These are phyloP conservation scores for Ameiurus melas DNA, from an alignment of 2,113 vertebrate species.

Conservation along the genomic window DNA sequence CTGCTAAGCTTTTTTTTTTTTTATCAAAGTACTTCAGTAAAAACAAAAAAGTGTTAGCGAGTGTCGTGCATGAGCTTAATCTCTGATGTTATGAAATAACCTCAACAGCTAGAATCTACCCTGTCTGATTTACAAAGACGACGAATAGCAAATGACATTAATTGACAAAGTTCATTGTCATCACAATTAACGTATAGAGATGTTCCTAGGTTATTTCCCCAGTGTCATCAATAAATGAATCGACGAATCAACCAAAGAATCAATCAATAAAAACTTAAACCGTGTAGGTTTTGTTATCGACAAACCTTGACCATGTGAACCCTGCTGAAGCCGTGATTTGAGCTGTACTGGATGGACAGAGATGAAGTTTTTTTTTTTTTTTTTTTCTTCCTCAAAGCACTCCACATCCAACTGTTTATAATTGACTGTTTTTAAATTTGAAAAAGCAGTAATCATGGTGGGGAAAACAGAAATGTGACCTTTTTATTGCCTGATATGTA, in stretches of 20 bases:
- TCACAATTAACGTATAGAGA: background rate
- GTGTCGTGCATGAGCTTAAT: background rate
- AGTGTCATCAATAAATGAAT: background rate
- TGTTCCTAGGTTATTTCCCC: background rate
- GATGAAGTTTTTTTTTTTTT: background rate
- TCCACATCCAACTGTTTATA: constrained; percentile 53
- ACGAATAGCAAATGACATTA: background rate
- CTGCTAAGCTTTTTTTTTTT: background rate
- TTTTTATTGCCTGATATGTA: constrained; percentile 46
- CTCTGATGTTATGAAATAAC: background rate
- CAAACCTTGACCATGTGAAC: constrained; percentile 17
- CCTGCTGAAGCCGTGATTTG: constrained; percentile 51
- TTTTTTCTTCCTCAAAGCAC: constrained; percentile 20
- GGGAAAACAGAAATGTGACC: constrained; percentile 37
- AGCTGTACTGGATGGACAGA: constrained; percentile 42
- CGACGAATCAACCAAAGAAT: background rate
- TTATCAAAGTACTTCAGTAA: background rate
- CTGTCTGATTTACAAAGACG: background rate
- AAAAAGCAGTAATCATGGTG: constrained; percentile 39
- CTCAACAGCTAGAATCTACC: background rate
- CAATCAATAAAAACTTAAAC: background rate
- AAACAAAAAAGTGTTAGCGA: background rate
- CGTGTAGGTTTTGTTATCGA: background rate
- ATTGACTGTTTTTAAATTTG: constrained; percentile 43
- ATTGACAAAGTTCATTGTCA: background rate